Percentiles rank a stretch among this genome's conserved stretches.
Evolutionary conservation across 2,797 vertebrate genomes (phyloP).

Genomic region (Nyctibius grandis): DNA sequence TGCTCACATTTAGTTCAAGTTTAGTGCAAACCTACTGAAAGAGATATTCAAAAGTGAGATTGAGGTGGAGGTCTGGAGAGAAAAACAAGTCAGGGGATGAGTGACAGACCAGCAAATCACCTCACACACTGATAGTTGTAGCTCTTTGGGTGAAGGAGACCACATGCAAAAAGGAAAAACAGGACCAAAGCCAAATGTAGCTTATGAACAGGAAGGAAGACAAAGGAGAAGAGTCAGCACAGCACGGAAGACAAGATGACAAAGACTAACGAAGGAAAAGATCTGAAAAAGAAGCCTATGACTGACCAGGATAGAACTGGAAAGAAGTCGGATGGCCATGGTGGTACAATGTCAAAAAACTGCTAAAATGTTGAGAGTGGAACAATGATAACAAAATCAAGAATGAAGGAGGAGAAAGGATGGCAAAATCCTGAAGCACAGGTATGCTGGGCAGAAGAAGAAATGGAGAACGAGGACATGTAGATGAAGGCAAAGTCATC

Average conservation of each 20-base stretch:
- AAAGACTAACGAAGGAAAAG: background rate
- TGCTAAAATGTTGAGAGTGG: background rate
- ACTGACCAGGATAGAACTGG: background rate
- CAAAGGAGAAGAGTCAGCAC: background rate
- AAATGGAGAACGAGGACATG: background rate
- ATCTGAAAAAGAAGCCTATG: background rate
- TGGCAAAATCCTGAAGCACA: background rate
- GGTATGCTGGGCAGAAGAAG: background rate
- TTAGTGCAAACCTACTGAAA: background rate
- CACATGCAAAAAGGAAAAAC: background rate
- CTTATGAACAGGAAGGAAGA: background rate
- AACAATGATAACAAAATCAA: background rate
- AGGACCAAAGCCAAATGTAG: background rate
- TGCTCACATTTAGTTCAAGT: background rate
- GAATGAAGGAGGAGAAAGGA: background rate
- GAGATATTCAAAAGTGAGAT: background rate
- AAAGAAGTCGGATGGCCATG: rapidly evolving
- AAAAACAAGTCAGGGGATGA: background rate
- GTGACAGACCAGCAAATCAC: background rate
- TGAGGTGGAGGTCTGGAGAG: background rate
- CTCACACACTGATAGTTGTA: background rate
- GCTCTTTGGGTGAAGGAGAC: background rate
- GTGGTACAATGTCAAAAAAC: background rate
- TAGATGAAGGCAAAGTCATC: background rate
- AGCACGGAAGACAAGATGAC: background rate